Conservation (phyloP, 2,113 vertebrate species). For the Brachypteracias leptosomus region DNA sequence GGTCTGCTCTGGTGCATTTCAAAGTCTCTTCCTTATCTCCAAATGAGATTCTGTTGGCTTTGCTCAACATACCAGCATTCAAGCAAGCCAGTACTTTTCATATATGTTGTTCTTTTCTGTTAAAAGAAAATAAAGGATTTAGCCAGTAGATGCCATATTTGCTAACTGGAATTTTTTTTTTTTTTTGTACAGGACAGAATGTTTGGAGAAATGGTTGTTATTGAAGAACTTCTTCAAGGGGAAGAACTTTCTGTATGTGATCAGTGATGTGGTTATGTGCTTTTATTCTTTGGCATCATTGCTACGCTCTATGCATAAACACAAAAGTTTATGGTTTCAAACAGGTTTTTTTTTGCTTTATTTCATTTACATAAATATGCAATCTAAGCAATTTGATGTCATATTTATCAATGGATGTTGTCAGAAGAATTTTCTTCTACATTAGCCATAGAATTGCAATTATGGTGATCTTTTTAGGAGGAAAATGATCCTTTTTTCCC, state of each 20-base stretch:
- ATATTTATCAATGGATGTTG: not conserved
- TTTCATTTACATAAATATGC: not conserved
- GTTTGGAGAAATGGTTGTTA: conserved; percentile 85
- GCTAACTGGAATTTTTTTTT: not conserved
- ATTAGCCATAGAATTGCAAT: not conserved
- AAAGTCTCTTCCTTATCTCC: not conserved
- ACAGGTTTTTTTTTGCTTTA: not conserved
- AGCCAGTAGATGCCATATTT: not conserved
- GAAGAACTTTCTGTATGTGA: conserved; percentile 88
- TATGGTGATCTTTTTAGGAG: not conserved
- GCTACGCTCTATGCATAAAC: not conserved
- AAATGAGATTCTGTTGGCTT: not conserved
- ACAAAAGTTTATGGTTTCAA: not conserved
- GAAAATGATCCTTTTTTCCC: not conserved
- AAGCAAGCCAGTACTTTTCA: not conserved
- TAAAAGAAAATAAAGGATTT: not conserved
- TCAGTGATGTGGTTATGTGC: not conserved
- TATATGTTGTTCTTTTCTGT: not conserved
- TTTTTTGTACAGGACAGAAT: conserved; percentile 74
- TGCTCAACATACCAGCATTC: not conserved
- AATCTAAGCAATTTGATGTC: not conserved
- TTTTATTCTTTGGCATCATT: not conserved
- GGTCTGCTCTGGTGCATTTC: not conserved
- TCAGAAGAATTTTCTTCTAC: not conserved
- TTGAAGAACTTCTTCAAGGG: conserved; percentile 89